Evolutionary conservation across 2,113 vertebrate species (phyloP).

Genomic region (Takifugu flavidus): DNA sequence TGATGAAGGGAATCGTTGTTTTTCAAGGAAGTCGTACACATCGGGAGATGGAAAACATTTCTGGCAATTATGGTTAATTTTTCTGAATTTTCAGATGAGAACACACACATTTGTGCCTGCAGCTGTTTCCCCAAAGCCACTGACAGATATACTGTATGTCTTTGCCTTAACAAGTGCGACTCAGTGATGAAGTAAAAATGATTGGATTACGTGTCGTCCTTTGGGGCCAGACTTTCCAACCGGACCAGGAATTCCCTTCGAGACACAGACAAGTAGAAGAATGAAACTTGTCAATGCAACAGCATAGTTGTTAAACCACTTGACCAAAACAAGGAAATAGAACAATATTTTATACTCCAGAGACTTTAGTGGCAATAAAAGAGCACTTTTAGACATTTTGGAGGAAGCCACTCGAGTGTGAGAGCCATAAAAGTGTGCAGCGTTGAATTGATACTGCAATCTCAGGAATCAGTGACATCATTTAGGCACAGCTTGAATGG

Average conservation of each 20-base stretch:
- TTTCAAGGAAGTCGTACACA: too few species aligned
- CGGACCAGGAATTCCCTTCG: conserved; percentile 85
- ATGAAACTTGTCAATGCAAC: neutral
- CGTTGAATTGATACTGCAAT: neutral
- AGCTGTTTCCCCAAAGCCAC: neutral
- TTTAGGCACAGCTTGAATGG: neutral
- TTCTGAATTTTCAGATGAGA: neutral
- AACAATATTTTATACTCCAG: too few species aligned
- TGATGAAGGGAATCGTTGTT: too few species aligned
- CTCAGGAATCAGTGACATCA: neutral
- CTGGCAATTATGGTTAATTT: neutral
- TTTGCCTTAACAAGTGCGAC: neutral
- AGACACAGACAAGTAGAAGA: conserved; percentile 27
- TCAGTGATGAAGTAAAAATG: neutral
- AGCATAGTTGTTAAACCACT: neutral
- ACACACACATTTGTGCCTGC: neutral
- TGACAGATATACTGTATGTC: neutral
- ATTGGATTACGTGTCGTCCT: conserved; percentile 84
- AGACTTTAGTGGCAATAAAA: too few species aligned
- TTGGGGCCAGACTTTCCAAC: conserved; percentile 86
- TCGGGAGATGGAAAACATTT: neutral
- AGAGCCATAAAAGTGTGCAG: neutral
- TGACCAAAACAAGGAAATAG: too few species aligned
- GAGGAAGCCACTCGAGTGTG: too few species aligned
- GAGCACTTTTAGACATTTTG: too few species aligned